These are phyloP conservation scores for Morone chrysops DNA, from an alignment of 2,113 vertebrate genomes.

Conservation along the genomic window DNA sequence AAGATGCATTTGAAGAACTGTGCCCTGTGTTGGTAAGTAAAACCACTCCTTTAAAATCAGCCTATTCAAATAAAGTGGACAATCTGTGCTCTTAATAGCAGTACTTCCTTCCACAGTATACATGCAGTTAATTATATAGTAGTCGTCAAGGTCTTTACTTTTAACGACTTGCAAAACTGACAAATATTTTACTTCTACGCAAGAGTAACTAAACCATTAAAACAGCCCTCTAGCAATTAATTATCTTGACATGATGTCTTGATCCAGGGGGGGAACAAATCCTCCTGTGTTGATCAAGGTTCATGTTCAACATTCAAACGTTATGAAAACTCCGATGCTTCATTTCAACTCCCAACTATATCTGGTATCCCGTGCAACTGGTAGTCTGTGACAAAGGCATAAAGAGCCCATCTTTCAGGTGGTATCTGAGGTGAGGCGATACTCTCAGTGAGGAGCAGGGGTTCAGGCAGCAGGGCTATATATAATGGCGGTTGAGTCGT, in stretches of 20 bases:
- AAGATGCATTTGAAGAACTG: conserved; percentile 14
- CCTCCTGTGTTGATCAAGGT: conserved; percentile 14
- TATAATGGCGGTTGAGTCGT: conserved; percentile 79
- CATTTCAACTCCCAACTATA: not conserved
- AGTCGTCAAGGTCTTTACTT: conserved; percentile 7
- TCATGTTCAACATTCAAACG: conserved; percentile 33
- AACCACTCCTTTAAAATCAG: not conserved
- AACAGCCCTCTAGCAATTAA: conserved; percentile 14
- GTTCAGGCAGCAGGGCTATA: conserved; percentile 74
- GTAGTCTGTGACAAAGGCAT: conserved; percentile 60
- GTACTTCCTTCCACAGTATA: not conserved
- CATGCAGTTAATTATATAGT: not conserved
- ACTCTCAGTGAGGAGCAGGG: conserved; percentile 68
- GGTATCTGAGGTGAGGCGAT: conserved; percentile 71
- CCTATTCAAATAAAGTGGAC: not conserved
- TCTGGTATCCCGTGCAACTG: conserved; percentile 5
- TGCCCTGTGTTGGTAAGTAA: not conserved
- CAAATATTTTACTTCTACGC: conserved; percentile 5
- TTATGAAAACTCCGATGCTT: conserved; percentile 3
- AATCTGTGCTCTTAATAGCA: not conserved
- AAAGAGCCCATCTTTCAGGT: conserved; percentile 55
- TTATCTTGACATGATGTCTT: conserved; percentile 26
- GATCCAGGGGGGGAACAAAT: not conserved
- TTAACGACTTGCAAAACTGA: conserved; percentile 4
- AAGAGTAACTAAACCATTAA: conserved; percentile 17